Evolutionary conservation across 30 jellyfish, hydroid and myxozoan genomes (phyloP), one percentile per base, ranked within the genome.

Genomic region (Catostylus mosaicus): DNA sequence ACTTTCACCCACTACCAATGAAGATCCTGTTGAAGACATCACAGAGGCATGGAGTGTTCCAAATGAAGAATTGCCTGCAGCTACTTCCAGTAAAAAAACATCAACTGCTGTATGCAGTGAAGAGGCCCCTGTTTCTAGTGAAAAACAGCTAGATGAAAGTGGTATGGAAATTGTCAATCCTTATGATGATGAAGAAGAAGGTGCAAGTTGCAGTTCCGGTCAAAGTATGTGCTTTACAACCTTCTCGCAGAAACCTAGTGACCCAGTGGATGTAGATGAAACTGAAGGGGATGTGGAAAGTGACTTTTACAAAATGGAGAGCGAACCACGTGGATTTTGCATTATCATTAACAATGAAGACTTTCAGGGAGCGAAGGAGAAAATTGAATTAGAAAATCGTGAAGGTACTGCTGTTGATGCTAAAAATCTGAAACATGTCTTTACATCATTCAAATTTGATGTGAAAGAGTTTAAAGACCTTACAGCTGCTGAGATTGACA

Each of bases 241-340:
- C 16, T 43, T 43, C 16, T n/a, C n/a, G n/a, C n/a, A n/a, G n/a
- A n/a, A n/a, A n/a, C n/a, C n/a, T n/a, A n/a, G n/a, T n/a, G n/a
- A n/a, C n/a, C n/a, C n/a, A n/a, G n/a, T n/a, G n/a, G 56, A 43
- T 43, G 56, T 6, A 16, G 16, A 43, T 43, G 56, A 43, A 16
- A 16, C 16, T 43, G 8, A 54, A 23, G 35, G 16, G 47, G 35
- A 8, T 62, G 22, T 7, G 50, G 32, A 64, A 34, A 26, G 45
- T 19, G 57, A 65, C 31, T 54, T 19, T 32, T 82, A 82, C 50
- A 59, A 36, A 8, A 82, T 82, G 92, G 63, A 24, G 12, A 69
- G 68, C 18, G 80, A 66, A 4, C 85, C 85, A 24, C 75, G 47
- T 0, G 92, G 92, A 46, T 38, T 43, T 18, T 82, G 92, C 67